Evolutionary conservation across 1,140 invertebrate species (phyloP), one percentile per base, ranked within the genome.

Genomic region (Listronotus oregonensis): DNA sequence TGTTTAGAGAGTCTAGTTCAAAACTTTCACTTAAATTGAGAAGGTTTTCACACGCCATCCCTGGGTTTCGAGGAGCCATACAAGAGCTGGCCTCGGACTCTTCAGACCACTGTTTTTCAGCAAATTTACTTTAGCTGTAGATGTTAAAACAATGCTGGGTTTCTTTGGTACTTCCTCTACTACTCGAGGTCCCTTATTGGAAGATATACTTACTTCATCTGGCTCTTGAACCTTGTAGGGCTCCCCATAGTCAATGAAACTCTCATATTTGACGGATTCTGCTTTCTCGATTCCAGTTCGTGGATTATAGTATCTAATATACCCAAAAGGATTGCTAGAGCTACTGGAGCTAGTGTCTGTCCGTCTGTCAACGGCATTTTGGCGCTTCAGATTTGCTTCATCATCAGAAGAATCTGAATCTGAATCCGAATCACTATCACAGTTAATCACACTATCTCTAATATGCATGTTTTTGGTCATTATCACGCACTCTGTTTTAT

Each of bases 21-120:
- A 80, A 82, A 76, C 81, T 81, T 68, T 83, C 85, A 70, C 85
- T 83, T 62, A 88, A 79, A 71, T 84, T 85, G 8, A 84, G 80
- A 65, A 89, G 75, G 80, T 89, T 85, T 79, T 89, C 86, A 73
- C 86, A 88, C 6, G 85, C 86, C 74, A 82, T 82, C 57, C 83
- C 85, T 0, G 80, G 78, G 34, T 79, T 81, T 0, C 75, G 70
- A 49, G 81, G 70, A 18, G 81, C 78, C 31, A 79, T 80, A 61
- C 81, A 81, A 68, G 82, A 85, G 64, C 85, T 87, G 69, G 82
- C 81, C 70, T 86, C 83, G 7, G 84, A 85, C 59, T 80, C 81
- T 75, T 85, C 84, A 60, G 84, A 85, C 75, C 80, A 77, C 79
- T 83, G 80, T 62, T 79, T 75, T 74, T 58, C 62, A 76, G 49